Percentiles rank a stretch among this genome's conserved stretches.
phyloP scores from a whole-genome alignment of 1,140 invertebrate species.

The Apocrypta bakeri region DNA sequence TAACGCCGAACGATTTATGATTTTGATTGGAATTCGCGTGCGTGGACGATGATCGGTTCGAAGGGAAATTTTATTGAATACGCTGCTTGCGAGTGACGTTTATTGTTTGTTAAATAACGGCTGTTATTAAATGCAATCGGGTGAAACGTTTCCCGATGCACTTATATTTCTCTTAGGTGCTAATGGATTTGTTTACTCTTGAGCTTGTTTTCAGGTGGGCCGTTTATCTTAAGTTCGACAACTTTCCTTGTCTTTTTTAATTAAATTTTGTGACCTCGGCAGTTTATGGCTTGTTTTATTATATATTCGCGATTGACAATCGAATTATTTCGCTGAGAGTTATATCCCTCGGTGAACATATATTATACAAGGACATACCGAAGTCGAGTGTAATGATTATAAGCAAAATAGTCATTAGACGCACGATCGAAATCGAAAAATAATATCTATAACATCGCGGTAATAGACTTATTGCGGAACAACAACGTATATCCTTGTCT shows the following conservation, averaged over 20 bases:
- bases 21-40: conserved; percentile 7
- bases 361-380: too few species aligned
- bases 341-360: too few species aligned
- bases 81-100: background rate
- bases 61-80: conserved; percentile 15
- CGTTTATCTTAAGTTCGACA: background rate
- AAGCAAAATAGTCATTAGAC: too few species aligned
- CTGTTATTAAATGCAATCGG: conserved; percentile 1
- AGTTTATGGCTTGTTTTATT: background rate
- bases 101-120: background rate
- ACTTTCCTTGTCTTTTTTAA: background rate
- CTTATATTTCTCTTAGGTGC: background rate
- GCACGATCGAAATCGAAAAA: too few species aligned
- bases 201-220: background rate
- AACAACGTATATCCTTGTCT: too few species aligned
- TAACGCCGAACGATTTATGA: conserved; percentile 16
- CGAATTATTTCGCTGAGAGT: background rate
- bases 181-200: background rate
- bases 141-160: background rate
- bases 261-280: background rate
- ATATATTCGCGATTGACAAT: too few species aligned
- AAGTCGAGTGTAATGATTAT: too few species aligned
- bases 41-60: background rate
- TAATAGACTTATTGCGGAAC: too few species aligned
- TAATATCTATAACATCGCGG: too few species aligned